These are phyloP conservation scores for Aleadryas rufinucha DNA, from an alignment of 2,113 vertebrate species.

Conservation along the genomic window DNA sequence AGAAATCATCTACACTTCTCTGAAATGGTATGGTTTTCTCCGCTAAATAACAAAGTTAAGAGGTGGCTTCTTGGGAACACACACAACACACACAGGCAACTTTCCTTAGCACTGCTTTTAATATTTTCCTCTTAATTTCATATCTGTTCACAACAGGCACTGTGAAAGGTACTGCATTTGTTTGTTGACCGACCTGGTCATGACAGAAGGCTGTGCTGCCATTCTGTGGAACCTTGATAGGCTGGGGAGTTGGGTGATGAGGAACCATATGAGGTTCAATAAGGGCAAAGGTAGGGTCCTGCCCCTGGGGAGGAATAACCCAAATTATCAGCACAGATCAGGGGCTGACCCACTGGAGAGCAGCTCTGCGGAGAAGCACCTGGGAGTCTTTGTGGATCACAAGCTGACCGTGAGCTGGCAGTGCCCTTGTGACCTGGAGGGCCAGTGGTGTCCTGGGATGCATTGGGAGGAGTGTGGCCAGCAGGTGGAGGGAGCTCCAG, in stretches of 20 bases:
- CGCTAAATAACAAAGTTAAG: too few relatives aligned
- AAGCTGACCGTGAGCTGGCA: too few relatives aligned
- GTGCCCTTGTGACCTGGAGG: neutral
- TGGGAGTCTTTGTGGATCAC: neutral
- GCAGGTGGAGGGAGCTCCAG: neutral
- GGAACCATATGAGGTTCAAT: fast-evolving
- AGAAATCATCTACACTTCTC: neutral
- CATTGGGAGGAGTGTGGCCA: fast-evolving
- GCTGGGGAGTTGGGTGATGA: neutral
- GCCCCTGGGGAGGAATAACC: neutral
- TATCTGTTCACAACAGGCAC: neutral
- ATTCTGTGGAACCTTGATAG: neutral
- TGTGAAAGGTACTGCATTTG: neutral
- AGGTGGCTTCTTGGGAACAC: neutral
- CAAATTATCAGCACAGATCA: too few relatives aligned
- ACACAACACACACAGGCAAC: fast-evolving
- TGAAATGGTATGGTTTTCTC: neutral
- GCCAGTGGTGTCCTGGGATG: too few relatives aligned
- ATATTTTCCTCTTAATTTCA: too few relatives aligned
- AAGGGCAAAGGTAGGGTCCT: neutral
- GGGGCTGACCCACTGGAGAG: neutral
- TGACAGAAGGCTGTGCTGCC: neutral
- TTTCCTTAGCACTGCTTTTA: fast-evolving
- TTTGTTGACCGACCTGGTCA: neutral
- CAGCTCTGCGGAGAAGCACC: neutral